Evolutionary conservation across 2,113 vertebrate species (phyloP).

Genomic region (Dasyprocta punctata): DNA sequence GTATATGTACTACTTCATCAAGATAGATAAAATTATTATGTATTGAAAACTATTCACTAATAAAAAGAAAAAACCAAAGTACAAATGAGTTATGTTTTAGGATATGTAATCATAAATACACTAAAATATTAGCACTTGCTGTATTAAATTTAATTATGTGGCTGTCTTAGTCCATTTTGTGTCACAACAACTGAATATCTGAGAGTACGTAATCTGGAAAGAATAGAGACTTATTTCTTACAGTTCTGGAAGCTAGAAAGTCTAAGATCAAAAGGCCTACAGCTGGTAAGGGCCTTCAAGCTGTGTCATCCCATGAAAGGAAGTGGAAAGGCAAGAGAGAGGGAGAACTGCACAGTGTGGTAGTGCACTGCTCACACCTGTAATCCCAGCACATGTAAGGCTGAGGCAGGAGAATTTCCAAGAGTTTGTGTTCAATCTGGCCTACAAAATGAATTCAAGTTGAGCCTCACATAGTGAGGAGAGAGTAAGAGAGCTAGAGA

Average conservation of each 20-base stretch:
- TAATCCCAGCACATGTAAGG: neutral
- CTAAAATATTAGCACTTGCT: constrained; percentile 27
- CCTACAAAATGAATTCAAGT: neutral
- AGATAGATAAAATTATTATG: neutral
- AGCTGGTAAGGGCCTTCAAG: neutral
- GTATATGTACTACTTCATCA: neutral
- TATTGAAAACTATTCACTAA: neutral
- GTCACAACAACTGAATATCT: too few relatives aligned
- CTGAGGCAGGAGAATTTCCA: neutral
- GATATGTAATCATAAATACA: neutral
- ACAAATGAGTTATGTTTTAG: constrained; percentile 34
- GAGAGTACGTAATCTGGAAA: neutral
- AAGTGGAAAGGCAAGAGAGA: neutral
- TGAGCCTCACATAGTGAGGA: neutral
- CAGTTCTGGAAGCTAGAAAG: neutral
- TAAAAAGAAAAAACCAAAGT: constrained; percentile 1
- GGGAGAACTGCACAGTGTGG: neutral
- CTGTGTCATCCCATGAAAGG: neutral
- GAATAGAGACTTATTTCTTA: neutral
- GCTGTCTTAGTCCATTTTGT: neutral
- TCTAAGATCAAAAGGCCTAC: neutral
- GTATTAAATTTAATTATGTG: constrained; percentile 37
- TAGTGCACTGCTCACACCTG: neutral
- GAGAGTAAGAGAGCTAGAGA: neutral
- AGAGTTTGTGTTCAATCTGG: neutral